Conservation (phyloP, 2,113 vertebrate genomes). For the Thymallus thymallus region DNA sequence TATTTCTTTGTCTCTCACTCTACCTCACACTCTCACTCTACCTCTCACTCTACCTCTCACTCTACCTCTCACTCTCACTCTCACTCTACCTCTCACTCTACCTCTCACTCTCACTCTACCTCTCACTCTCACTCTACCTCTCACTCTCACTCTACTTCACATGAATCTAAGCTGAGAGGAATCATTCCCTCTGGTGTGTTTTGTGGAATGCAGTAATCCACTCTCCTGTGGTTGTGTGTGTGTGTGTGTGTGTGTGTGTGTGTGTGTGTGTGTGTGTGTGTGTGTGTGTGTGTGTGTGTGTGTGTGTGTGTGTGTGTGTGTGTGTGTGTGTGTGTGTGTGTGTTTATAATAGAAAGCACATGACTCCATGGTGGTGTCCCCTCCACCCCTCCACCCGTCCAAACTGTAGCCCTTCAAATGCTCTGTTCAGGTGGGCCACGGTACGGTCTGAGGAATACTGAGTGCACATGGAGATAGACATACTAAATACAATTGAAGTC, state of each 20-base stretch:
- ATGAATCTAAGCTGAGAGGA: slow-evolving; percentile 14
- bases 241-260: slow-evolving; percentile 14
- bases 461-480: not conserved
- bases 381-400: not conserved
- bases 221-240: slow-evolving; percentile 20
- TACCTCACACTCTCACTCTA: slow-evolving; percentile 19
- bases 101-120: not conserved
- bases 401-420: not conserved
- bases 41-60: slow-evolving; percentile 23
- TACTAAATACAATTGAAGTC: too few relatives aligned
- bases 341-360: slow-evolving; percentile 1
- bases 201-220: slow-evolving; percentile 17
- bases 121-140: not conserved
- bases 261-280: not conserved
- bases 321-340: slow-evolving; percentile 6
- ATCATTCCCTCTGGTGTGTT: slow-evolving; percentile 14
- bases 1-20: not conserved
- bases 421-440: slow-evolving; percentile 5
- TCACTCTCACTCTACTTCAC: not conserved
- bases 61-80: slow-evolving; percentile 20
- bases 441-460: not conserved
- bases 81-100: not conserved
- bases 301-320: not conserved
- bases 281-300: slow-evolving; percentile 2
- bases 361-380: not conserved